Evolutionary conservation across 2,113 vertebrate species (phyloP), one percentile per base, ranked within the genome.

Genomic region (Mormyrus lacerda): DNA sequence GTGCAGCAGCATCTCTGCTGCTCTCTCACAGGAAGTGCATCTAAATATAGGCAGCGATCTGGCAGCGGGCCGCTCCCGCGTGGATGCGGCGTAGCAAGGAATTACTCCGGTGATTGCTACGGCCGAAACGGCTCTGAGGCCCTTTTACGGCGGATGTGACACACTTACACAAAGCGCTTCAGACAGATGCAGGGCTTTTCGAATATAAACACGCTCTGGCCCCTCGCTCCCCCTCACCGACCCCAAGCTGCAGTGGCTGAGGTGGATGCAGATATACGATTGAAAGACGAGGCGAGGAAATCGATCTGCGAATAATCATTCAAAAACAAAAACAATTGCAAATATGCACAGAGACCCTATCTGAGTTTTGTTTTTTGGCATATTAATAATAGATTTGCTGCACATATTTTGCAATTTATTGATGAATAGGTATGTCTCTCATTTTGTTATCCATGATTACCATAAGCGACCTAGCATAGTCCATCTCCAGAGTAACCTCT

Each of bases 1-100:
- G 50, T 83, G 88, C 21, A 83, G 27, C 17, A 19, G 50, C 48
- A 19, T 35, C 48, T 89, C 48, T 79, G 73, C 73, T 58, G 73
- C 73, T 55, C 50, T 76, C 50, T 55, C 31, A 55, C 88, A 89
- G 88, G 88, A 89, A 89, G 88, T 89, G 88, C 6, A 39, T 89
- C 88, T 89, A 89, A 89, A 89, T 89, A 89, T 89, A 89, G 50
- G 35, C 88, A 27, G 39, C 3, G 73, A 83, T 76, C 88, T 89
- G 88, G 88, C 88, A 89, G 31, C 50, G 53, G 21, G 65, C n/a
- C 15, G 35, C 31, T 51, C 88, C 69, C 47, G 17, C 79, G 31
- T 82, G 85, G 47, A 31, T 35, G n/a, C 48, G 0, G 50, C 21
- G 13, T 53, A 55, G 85, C 85, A 1, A 50, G 65, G 88, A 79